phyloP scores from a whole-genome alignment of 2,113 vertebrate genomes.

The Axis porcinus region DNA sequence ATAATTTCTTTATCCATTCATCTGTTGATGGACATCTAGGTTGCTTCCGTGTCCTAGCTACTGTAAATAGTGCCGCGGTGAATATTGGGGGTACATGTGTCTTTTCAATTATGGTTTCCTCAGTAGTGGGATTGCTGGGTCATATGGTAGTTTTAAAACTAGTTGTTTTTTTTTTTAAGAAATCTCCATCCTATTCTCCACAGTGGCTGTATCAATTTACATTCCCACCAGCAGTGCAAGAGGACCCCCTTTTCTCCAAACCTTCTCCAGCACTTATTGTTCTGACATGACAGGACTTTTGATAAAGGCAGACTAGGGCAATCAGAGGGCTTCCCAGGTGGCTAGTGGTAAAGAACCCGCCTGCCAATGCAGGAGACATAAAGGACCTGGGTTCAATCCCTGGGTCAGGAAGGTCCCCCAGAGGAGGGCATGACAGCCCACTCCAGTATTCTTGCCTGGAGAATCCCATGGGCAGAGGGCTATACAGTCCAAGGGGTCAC shows the following conservation, averaged over 20 bases:
- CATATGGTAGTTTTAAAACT: not conserved
- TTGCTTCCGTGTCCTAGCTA: not conserved
- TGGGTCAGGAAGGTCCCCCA: not conserved
- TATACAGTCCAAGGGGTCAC: not conserved
- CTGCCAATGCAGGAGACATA: not conserved
- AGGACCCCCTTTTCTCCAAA: not conserved
- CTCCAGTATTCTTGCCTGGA: not conserved
- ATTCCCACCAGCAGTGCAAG: not conserved
- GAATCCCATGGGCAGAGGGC: not conserved
- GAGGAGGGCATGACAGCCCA: not conserved
- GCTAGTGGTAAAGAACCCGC: not conserved
- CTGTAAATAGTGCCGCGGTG: not conserved
- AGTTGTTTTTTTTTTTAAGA: not conserved
- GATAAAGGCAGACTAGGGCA: not conserved
- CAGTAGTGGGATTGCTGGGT: not conserved
- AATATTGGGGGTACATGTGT: not conserved
- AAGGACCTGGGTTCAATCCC: not conserved
- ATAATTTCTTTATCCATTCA: not conserved
- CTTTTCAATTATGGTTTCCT: not conserved
- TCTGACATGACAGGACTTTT: not conserved
- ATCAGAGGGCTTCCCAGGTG: too few species aligned
- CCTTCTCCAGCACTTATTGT: not conserved
- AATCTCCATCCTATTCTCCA: not conserved
- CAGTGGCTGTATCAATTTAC: not conserved
- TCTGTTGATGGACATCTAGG: not conserved